These are phyloP conservation scores for Peromyscus melanophrys DNA, from an alignment of 2,797 vertebrate genomes.

Conservation along the genomic window DNA sequence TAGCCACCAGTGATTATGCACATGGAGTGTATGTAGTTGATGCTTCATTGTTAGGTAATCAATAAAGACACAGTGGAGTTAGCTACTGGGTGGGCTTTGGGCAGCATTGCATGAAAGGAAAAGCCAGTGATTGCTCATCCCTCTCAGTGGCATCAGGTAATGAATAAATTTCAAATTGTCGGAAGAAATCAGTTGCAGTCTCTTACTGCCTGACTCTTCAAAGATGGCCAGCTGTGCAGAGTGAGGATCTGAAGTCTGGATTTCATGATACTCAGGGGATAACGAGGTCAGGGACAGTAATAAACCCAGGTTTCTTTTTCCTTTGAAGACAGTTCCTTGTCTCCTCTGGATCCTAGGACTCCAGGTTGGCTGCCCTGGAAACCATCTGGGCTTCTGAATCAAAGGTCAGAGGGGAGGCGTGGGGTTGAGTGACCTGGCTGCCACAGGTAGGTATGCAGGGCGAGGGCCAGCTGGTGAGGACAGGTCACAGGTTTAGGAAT, in stretches of 20 bases:
- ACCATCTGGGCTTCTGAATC: slow-evolving; percentile 24
- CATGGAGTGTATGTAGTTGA: background rate
- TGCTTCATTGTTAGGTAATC: background rate
- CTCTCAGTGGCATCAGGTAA: background rate
- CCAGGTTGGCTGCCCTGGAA: slow-evolving; percentile 26
- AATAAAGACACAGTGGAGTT: background rate
- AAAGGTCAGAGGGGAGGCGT: background rate
- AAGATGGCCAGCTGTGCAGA: background rate
- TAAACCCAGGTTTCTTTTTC: background rate
- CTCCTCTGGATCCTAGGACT: background rate
- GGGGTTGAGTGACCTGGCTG: background rate
- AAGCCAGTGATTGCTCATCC: background rate
- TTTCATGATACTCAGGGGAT: background rate
- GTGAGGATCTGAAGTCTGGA: background rate
- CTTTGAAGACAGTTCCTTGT: slow-evolving; percentile 20
- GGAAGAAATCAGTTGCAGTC: background rate
- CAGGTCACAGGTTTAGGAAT: background rate
- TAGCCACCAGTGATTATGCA: background rate
- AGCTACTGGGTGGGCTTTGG: background rate
- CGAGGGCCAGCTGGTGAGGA: background rate
- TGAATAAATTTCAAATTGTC: background rate
- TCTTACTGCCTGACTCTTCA: background rate
- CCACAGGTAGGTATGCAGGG: background rate
- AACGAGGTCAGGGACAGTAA: background rate
- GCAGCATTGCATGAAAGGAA: background rate